Evolutionary conservation across 2,888 invertebrate genomes (phyloP), one percentile per base, ranked within the genome.

Genomic region (Hylaea fasciaria): DNA sequence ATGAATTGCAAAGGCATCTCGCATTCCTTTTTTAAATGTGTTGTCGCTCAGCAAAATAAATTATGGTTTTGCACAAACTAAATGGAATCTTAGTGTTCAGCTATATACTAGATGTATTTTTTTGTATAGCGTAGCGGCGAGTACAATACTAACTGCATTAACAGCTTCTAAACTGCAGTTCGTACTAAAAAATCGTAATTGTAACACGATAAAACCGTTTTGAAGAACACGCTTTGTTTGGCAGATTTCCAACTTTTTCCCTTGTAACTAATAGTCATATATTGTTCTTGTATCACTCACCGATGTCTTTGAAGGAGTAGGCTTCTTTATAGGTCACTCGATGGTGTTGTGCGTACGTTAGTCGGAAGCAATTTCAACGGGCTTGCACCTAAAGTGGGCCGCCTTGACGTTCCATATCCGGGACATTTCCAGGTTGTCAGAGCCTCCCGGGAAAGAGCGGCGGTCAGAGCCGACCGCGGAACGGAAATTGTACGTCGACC

Each of bases 401-500:
- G 81, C 73, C 77, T 80, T 84, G 89, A 87, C 88, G 81, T 86
- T 82, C 85, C 86, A 91, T 91, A 89, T 91, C 90, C 90, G 86
- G 82, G 50, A 79, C 81, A 81, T 81, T 83, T 83, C 80, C 88
- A 87, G 83, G 84, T 84, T 85, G 84, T 84, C 86, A 85, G 84
- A 73, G 70, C 77, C 87, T 83, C 83, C 71, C 79, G 85, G 85
- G 85, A 83, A 84, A 86, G 85, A 86, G 85, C 83, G 84, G 82
- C 83, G 87, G 87, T 83, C 87, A 83, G 74, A 72, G 72, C 76
- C 72, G 70, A 70, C 78, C 80, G 72, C 77, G 68, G 74, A 72
- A 84, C 85, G 90, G 91, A 91, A 91, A 91, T 91, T 90, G 85
- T 90, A 83, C 82, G 89, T 89, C 89, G 85, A 86, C 89, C 87